A percentile compares a stretch with the other conserved stretches of the same genome.
Conservation (phyloP, 2,888 invertebrate species). For the Zhuqinia jingwanae region DNA sequence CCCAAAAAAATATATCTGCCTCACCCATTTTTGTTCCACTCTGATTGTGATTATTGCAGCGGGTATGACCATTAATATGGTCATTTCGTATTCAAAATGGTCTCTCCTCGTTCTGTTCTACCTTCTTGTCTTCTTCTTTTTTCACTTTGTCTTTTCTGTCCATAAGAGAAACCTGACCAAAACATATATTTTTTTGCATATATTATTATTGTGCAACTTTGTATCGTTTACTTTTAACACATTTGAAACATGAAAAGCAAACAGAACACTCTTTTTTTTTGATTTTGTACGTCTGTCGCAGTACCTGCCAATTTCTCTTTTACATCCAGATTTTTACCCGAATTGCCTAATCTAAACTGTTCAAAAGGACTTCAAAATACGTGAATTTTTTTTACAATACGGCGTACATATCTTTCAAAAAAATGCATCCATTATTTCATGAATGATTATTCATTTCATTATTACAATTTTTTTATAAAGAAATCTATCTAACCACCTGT, state of each 20-base stretch:
- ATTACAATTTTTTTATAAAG: no score
- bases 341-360: no score
- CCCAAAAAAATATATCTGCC: background rate
- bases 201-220: slow-evolving; percentile 63
- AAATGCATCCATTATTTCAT: no score
- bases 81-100: slow-evolving; percentile 37
- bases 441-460: background rate
- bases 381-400: no score
- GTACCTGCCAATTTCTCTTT: background rate
- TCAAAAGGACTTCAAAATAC: no score
- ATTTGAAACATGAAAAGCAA: slow-evolving; percentile 11
- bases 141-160: background rate
- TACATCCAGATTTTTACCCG: no score
- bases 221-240: background rate
- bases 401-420: no score
- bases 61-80: slow-evolving; percentile 31
- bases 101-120: background rate
- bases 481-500: no score
- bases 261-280: background rate
- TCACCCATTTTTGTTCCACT: slow-evolving; percentile 36
- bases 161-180: background rate
- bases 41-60: slow-evolving; percentile 37
- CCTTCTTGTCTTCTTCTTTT: background rate
- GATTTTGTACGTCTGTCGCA: background rate
- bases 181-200: no score